These are phyloP conservation scores for Psilopsiagon aymara DNA, from an alignment of 2,113 vertebrate species.

Conservation along the genomic window DNA sequence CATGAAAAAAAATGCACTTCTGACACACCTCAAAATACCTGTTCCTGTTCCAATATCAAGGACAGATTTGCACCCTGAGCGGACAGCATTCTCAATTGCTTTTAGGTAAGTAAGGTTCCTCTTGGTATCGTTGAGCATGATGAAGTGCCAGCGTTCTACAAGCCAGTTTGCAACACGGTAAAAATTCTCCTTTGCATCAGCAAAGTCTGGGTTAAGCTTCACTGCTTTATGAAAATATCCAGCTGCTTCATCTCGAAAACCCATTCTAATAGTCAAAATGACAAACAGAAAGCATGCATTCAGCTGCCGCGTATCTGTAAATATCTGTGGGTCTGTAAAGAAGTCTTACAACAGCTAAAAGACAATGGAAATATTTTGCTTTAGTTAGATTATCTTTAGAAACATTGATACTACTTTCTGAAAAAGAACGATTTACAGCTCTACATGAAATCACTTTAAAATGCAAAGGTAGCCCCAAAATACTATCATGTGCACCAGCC, in stretches of 20 bases:
- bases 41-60: constrained; percentile 97
- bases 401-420: background rate
- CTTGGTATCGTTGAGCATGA: constrained; percentile 94
- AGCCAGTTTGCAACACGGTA: constrained; percentile 97
- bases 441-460: background rate
- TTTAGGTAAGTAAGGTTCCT: constrained; percentile 90
- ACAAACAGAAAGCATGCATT: background rate
- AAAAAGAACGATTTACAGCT: background rate
- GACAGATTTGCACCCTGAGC: constrained; percentile 84
- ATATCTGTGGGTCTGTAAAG: background rate
- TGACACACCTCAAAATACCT: constrained; percentile 89
- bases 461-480: background rate
- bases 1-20: background rate
- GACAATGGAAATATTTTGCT: background rate
- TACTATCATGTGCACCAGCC: background rate
- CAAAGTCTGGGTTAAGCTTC: constrained; percentile 90
- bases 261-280: constrained; percentile 82
- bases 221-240: constrained; percentile 95
- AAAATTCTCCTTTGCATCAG: constrained; percentile 95
- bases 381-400: background rate
- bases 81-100: constrained; percentile 88
- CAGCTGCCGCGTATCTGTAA: background rate
- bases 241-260: constrained; percentile 95
- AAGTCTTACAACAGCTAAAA: background rate
- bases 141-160: constrained; percentile 98